Conservation (phyloP, 2,113 vertebrate species). For the Podilymbus podiceps region DNA sequence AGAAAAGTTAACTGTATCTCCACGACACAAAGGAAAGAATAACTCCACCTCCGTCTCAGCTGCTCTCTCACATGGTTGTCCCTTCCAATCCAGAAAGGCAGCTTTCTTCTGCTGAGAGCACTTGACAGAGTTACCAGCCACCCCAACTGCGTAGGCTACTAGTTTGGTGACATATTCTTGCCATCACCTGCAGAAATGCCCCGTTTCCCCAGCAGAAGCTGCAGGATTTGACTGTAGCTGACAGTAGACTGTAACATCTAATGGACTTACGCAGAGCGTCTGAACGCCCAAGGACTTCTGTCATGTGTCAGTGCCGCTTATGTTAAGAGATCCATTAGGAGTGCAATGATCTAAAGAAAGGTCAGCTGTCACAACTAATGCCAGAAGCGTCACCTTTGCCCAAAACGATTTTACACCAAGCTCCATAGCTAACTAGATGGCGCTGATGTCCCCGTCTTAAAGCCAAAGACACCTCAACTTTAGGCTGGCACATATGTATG, state of each 20-base stretch:
- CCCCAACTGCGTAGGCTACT: neutral
- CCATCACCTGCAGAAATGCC: slow-evolving; percentile 58
- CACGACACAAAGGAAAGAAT: neutral
- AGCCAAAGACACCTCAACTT: neutral
- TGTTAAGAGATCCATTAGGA: slow-evolving; percentile 66
- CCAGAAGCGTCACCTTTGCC: slow-evolving; percentile 63
- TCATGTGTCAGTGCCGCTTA: slow-evolving; percentile 70
- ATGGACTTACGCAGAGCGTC: slow-evolving; percentile 46
- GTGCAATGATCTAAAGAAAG: slow-evolving; percentile 63
- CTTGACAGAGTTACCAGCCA: neutral
- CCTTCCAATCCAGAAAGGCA: neutral
- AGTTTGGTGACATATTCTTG: slow-evolving; percentile 59
- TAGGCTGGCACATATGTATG: neutral
- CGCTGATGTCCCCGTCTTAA: neutral
- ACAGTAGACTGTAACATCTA: slow-evolving; percentile 61
- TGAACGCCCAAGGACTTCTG: slow-evolving; percentile 57
- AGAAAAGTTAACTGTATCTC: neutral
- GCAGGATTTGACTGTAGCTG: slow-evolving; percentile 46
- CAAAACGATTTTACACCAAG: slow-evolving; percentile 54
- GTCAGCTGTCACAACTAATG: slow-evolving; percentile 66
- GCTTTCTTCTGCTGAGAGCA: neutral
- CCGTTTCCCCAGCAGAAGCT: neutral
- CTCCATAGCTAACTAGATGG: slow-evolving; percentile 53
- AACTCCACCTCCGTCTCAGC: neutral
- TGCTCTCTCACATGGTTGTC: neutral